Evolutionary conservation across 2,888 invertebrate genomes (phyloP), one percentile per base, ranked within the genome.

Genomic region (Sarcophaga carnaria): DNA sequence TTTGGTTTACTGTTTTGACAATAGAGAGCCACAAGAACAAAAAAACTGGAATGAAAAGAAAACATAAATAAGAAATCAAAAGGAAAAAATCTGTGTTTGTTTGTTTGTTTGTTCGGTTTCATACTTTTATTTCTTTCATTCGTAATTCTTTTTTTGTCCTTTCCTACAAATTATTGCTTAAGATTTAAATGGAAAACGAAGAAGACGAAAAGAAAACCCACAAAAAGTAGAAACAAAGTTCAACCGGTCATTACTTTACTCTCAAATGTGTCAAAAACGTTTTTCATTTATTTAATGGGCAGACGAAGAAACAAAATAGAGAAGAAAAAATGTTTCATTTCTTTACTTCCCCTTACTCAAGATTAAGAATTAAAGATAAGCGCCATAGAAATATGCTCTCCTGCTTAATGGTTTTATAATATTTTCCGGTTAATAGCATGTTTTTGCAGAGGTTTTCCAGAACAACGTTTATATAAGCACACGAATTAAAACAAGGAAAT

Each of bases 191-290:
- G 37, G 8, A 37, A 37, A 20, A 20, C 20, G 20, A 20, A 20
- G 20, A 20, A 20, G 20, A 20, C 20, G 20, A 1, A 20, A 20
- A 20, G 20, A 20, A 20, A 37, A 1, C 37, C 37, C 37, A 37
- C 2, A 37, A 37, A 37, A 37, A 37, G 2, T 37, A 37, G 37
- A 37, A 37, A 60, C 14, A 63, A 75, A 75, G 67, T 45, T 75
- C 14, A 63, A n/a, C 20, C 12, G 64, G 67, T 62, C 37, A 74
- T 54, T 82, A 66, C 54, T 45, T 77, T 71, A 59, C 54, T 10
- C 37, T 82, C 45, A 37, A 77, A 71, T 60, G 59, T 77, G 59
- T 77, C 47, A 60, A 64, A 79, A 75, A 63, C 17, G n/a, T 66
- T 62, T 69, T 72, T 47, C 17, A 22, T 59, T 47, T 67, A 25